Evolutionary conservation across 2,888 invertebrate species (phyloP).

Genomic region (Dryomyza anilis): DNA sequence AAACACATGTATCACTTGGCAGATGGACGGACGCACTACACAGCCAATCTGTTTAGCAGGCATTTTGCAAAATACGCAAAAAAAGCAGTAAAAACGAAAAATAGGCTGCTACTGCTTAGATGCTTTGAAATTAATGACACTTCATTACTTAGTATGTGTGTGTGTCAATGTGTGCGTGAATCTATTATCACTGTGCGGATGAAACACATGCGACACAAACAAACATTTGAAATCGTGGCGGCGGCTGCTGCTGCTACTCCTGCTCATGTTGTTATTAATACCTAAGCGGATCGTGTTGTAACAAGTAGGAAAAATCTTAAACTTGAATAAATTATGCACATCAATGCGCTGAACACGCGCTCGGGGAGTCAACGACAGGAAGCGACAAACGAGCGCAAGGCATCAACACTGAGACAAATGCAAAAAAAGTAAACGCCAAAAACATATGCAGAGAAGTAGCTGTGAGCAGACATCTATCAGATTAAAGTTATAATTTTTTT

Average conservation of each 20-base stretch:
- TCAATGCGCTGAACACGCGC: conserved; percentile 7
- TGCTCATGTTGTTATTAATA: not conserved
- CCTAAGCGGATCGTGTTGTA: conserved; percentile 4
- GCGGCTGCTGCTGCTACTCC: not conserved
- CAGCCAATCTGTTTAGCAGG: no score
- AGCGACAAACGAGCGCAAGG: no score
- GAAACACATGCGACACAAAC: not conserved
- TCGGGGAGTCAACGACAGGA: no score
- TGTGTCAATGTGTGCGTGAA: not conserved
- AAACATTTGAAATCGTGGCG: not conserved
- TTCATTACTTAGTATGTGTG: conserved; percentile 4
- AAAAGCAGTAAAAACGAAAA: no score
- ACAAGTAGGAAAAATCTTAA: conserved; percentile 9
- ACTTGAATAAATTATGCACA: conserved; percentile 18
- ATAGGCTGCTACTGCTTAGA: not conserved
- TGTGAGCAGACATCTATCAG: no score
- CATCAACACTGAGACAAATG: not conserved
- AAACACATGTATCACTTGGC: no score
- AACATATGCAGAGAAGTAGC: no score
- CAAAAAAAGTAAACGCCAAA: not conserved
- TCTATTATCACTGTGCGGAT: not conserved
- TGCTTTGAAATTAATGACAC: conserved; percentile 6
- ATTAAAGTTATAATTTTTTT: no score
- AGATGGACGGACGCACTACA: no score
- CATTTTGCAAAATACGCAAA: no score